Base-by-base conservation (phyloP, 2,797 vertebrate genomes). In the Rhabdophis nuchalis region DNA sequence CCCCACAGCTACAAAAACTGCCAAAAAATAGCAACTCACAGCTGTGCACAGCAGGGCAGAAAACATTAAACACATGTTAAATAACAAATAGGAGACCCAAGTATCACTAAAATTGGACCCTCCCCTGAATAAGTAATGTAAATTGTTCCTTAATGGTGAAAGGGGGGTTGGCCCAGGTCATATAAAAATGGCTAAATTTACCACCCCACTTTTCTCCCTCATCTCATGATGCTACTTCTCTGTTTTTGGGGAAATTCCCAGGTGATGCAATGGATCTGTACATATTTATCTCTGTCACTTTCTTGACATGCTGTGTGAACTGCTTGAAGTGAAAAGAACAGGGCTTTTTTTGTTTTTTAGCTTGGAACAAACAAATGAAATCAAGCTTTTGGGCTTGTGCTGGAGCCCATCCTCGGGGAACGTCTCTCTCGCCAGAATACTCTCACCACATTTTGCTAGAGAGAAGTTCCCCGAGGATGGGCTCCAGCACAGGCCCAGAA, bases 51-150 rank as follows among this genome's bases (percentile, higher is more conserved):
- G 96, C 97, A 95, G 97, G 97, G 96, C 96, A 96, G 96, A 98
- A 98, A 98, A 97, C 98, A 98, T 97, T 98, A 97, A 97, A 97
- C 97, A 97, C 97, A 97, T 98, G 97, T 98, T 97, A 97, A 97
- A 97, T 98, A 97, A 97, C 97, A 97, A 98, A 97, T 97, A 97
- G 97, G 97, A 96, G 97, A 95, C 97, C 97, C 96, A 97, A 97
- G 97, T 97, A 97, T 97, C 96, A 96, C 97, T 97, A 97, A 97
- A 97, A 97, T 97, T 97, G 97, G 97, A 97, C 97, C 97, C 96
- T 96, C 97, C 96, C 97, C 97, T 96, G 96, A 97, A 97, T 98
- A 97, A 97, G 98, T 97, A 97, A 97, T 94, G 97, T 96, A 97
- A 96, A 97, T 97, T 96, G 96, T 97, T 91, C 97, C 97, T 96